These are phyloP conservation scores for Phrynosoma blainvillii DNA, from an alignment of 2,113 vertebrate species.

Conservation along the genomic window DNA sequence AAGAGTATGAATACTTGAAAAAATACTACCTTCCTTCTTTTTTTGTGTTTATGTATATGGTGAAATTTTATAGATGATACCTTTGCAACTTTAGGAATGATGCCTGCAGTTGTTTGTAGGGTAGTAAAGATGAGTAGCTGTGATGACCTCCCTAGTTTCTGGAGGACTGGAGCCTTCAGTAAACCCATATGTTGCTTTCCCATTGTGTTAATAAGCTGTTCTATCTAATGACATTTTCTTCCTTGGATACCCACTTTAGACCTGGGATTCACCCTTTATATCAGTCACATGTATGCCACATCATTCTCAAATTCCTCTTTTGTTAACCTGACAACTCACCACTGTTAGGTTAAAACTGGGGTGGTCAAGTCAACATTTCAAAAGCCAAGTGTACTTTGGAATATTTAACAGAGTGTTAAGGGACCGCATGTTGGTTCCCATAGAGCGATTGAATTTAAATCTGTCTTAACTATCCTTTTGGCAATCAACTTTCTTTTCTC, in stretches of 20 bases:
- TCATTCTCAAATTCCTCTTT: neutral
- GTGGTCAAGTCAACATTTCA: neutral
- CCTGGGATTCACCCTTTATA: neutral
- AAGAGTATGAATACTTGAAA: neutral
- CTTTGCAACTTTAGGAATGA: neutral
- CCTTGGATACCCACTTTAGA: neutral
- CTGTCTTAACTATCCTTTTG: neutral
- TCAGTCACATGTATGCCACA: neutral
- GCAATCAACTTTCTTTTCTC: conserved; percentile 44
- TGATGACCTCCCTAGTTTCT: conserved; percentile 7
- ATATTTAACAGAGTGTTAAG: neutral
- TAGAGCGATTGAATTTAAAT: neutral
- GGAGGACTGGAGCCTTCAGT: neutral
- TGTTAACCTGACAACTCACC: neutral
- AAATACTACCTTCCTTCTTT: neutral
- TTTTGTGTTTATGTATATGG: neutral
- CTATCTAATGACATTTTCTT: neutral
- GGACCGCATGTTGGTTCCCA: neutral
- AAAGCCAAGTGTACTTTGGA: neutral
- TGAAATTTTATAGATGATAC: neutral
- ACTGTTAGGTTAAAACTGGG: neutral
- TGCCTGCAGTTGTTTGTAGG: neutral
- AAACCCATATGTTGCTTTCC: neutral
- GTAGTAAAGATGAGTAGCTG: neutral
- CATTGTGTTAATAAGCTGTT: conserved; percentile 1